phyloP scores from a whole-genome alignment of 2,113 vertebrate species.

The Eulacestoma nigropectus region DNA sequence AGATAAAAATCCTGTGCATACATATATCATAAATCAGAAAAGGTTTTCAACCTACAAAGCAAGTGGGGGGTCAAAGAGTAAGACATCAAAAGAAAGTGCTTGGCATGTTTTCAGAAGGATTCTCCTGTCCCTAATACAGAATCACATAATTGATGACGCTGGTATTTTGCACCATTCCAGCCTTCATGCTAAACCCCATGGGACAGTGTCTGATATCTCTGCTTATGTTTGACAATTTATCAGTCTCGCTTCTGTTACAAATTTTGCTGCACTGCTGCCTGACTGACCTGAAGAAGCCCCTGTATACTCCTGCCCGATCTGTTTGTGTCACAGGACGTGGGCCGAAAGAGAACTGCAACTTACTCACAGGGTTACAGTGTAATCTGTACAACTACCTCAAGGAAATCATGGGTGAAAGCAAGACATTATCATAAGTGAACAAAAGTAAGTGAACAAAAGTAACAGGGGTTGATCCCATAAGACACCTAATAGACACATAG shows the following conservation, averaged over 20 bases:
- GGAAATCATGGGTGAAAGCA: background rate
- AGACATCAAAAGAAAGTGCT: background rate
- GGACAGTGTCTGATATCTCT: background rate
- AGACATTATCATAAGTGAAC: background rate
- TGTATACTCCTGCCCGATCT: accelerated
- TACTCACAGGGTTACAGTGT: background rate
- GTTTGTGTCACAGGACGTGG: background rate
- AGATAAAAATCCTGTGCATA: background rate
- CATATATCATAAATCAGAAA: background rate
- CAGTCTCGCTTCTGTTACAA: background rate
- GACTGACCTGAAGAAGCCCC: background rate
- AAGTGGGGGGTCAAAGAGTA: background rate
- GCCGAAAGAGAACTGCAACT: background rate
- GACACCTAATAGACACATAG: background rate
- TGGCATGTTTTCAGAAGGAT: background rate
- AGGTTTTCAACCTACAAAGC: background rate
- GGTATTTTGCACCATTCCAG: background rate
- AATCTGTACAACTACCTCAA: background rate
- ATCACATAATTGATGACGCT: background rate
- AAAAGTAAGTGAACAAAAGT: background rate
- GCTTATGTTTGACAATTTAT: background rate
- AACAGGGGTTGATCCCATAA: background rate
- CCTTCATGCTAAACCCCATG: background rate
- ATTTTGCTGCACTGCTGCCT: background rate
- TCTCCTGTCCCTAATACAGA: background rate